Evolutionary conservation across 2,888 invertebrate species (phyloP), one percentile per base, ranked within the genome.

Genomic region (Hermaeophaga mercurialis): DNA sequence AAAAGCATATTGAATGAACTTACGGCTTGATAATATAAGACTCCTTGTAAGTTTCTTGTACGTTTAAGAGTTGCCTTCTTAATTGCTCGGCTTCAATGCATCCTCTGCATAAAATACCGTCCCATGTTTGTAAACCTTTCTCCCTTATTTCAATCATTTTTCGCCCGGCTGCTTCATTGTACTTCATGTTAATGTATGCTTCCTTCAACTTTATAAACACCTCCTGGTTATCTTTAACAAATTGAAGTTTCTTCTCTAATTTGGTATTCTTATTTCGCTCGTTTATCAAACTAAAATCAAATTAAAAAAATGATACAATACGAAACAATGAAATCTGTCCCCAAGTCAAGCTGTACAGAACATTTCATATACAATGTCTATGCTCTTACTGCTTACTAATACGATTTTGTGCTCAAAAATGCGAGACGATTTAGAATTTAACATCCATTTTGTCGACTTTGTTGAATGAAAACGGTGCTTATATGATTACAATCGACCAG

Each of bases 131-230:
- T 14, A 66, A 56, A 7, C 65, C 59, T 54, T 67, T 70, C 56
- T 74, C 75, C 22, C 66, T 58, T 44, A 74, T 68, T 64, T 74
- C 72, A n/a, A 70, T 67, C 65, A 70, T 64, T 56, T 69, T 65
- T 49, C 66, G 66, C 3, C 67, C 70, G 1, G 66, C 64, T 3
- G 70, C 63, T 63, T 74, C 71, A 31, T 74, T 72, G 45, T 73
- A 73, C 60, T 73, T 74, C 70, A 73, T 67, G 48, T 66, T 71
- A 19, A 74, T 64, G 52, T 74, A 75, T 2, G 73, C 72, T 57
- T 75, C 69, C 54, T 72, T 73, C 17, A 75, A 49, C 47, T 69
- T 68, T 50, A 71, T 71, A 44, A 75, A 73, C 7, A 74, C 67
- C 38, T 69, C 69, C 41, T 75, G 72, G 46, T 75, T 73, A 36